Evolutionary conservation across 2,797 vertebrate genomes (phyloP).

Genomic region (Cyclopterus lumpus): DNA sequence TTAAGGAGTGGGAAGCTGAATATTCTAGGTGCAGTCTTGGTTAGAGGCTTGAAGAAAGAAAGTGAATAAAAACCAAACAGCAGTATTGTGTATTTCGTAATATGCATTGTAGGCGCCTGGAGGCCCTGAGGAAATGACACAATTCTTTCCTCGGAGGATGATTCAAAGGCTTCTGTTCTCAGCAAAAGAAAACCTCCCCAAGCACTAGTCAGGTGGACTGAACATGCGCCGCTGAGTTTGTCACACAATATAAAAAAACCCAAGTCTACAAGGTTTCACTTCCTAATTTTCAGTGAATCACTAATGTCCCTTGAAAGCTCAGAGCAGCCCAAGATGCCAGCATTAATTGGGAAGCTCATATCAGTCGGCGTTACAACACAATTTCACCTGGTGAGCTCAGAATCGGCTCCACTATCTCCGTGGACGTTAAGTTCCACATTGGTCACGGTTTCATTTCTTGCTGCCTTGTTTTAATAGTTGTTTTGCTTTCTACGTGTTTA

Average conservation of each 20-base stretch:
- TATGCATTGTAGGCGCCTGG: slow-evolving; percentile 24
- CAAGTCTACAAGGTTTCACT: slow-evolving; percentile 62
- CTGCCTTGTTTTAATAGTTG: slow-evolving; percentile 23
- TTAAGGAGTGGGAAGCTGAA: slow-evolving; percentile 28
- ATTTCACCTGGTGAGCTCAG: slow-evolving; percentile 41
- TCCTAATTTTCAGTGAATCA: slow-evolving; percentile 63
- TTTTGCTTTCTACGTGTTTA: slow-evolving; percentile 10
- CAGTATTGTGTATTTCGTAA: slow-evolving; percentile 42
- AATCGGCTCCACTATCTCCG: slow-evolving; percentile 24
- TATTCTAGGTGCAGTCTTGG: slow-evolving; percentile 29
- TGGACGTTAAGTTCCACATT: slow-evolving; percentile 41
- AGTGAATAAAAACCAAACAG: slow-evolving; percentile 38
- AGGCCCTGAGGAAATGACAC: slow-evolving; percentile 69
- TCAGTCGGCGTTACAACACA: slow-evolving; percentile 2
- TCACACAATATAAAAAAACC: slow-evolving; percentile 49
- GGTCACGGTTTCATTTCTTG: slow-evolving; percentile 71
- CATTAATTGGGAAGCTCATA: slow-evolving; percentile 46
- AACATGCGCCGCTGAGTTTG: slow-evolving; percentile 45
- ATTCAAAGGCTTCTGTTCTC: slow-evolving; percentile 55
- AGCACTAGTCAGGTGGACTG: slow-evolving; percentile 55
- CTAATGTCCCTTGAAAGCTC: slow-evolving; percentile 59
- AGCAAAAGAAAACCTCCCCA: slow-evolving; percentile 30
- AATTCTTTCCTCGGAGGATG: slow-evolving; percentile 44
- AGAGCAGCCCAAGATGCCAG: slow-evolving; percentile 13
- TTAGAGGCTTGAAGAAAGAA: slow-evolving; percentile 28